phyloP scores from a whole-genome alignment of 2,888 invertebrate genomes.

The Dysmachus trigonus region DNA sequence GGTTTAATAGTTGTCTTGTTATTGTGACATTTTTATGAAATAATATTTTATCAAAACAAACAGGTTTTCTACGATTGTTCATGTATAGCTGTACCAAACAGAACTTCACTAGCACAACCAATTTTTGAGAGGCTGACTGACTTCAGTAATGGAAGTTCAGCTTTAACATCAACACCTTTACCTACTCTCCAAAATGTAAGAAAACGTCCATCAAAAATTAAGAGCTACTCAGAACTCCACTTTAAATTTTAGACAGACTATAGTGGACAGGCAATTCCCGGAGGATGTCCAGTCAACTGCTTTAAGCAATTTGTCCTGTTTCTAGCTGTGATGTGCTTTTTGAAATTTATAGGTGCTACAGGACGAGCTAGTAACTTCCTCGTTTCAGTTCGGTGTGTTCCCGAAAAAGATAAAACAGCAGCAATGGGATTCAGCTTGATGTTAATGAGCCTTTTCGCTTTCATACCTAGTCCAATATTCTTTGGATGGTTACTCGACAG shows the following conservation, averaged over 20 bases:
- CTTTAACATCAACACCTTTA: neutral
- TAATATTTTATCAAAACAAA: neutral
- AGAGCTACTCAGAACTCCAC: neutral
- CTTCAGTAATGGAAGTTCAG: constrained; percentile 50
- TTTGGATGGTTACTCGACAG: constrained; percentile 74
- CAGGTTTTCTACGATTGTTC: constrained; percentile 59
- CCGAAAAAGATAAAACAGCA: constrained; percentile 76
- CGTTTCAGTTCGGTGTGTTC: constrained; percentile 73
- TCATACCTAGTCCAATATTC: constrained; percentile 80
- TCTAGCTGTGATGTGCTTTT: constrained; percentile 67
- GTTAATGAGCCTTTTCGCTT: constrained; percentile 75
- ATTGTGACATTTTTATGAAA: neutral
- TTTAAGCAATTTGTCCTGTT: constrained; percentile 68
- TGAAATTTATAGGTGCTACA: constrained; percentile 70
- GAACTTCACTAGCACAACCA: constrained; percentile 46
- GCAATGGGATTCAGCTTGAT: constrained; percentile 77
- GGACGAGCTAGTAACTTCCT: constrained; percentile 73
- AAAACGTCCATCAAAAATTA: neutral
- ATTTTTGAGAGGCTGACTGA: constrained; percentile 56
- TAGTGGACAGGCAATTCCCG: constrained; percentile 65
- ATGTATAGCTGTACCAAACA: constrained; percentile 56
- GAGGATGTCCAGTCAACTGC: constrained; percentile 70
- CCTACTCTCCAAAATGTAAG: constrained; percentile 3
- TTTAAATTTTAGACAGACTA: constrained; percentile 50
- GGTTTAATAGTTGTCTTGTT: constrained; percentile 54